These are phyloP conservation scores for Lamellibrachia satsuma DNA, from an alignment of 2,888 invertebrate species.

Conservation along the genomic window DNA sequence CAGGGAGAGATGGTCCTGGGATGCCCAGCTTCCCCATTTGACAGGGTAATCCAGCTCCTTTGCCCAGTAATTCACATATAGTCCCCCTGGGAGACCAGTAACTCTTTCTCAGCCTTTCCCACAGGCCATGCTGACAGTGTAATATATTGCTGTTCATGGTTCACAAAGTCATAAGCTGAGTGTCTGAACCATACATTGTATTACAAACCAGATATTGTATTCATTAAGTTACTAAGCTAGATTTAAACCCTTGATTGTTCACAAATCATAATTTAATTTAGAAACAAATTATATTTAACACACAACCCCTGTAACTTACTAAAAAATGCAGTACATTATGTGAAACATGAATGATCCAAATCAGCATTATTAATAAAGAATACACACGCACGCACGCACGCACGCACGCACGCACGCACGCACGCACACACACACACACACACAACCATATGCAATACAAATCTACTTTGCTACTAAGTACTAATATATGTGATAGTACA, in stretches of 20 bases:
- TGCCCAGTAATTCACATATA: background rate
- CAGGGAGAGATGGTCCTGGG: background rate
- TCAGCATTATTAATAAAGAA: too few relatives aligned
- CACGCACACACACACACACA: too few relatives aligned
- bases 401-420: too few relatives aligned
- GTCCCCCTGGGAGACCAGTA: background rate
- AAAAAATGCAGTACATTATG: too few relatives aligned
- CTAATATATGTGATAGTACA: too few relatives aligned
- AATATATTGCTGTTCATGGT: background rate
- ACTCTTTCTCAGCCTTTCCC: background rate
- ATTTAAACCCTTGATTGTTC: background rate
- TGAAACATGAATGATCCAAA: too few relatives aligned
- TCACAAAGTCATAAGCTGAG: background rate
- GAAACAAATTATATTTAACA: background rate
- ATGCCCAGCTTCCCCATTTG: background rate
- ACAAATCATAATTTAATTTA: background rate
- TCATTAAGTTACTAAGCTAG: background rate
- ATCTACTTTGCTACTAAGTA: too few relatives aligned
- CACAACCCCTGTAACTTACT: too few relatives aligned
- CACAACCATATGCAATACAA: too few relatives aligned
- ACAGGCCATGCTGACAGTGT: background rate
- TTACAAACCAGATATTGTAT: background rate
- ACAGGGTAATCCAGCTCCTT: background rate
- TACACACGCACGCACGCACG: too few relatives aligned
- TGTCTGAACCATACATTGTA: background rate